Evolutionary conservation across 2,797 vertebrate genomes (phyloP).

Genomic region (Eptatretus atami): DNA sequence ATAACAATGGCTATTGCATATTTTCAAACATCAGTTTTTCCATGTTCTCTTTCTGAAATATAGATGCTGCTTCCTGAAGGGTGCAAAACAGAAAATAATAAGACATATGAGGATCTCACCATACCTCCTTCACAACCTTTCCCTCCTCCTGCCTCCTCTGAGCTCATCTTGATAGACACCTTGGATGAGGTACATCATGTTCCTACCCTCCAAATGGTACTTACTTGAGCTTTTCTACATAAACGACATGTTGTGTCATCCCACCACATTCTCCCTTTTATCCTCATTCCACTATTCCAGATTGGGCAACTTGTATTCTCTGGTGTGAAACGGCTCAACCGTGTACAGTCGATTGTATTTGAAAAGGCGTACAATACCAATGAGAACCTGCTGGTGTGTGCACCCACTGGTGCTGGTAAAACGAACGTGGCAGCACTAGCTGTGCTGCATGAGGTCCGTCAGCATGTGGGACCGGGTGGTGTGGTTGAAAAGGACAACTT

Average conservation of each 20-base stretch:
- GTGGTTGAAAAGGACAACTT: conserved; percentile 84
- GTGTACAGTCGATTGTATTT: conserved; percentile 84
- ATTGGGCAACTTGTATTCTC: conserved; percentile 76
- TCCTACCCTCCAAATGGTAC: neutral
- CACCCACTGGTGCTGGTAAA: conserved; percentile 84
- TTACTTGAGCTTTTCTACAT: neutral
- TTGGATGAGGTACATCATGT: conserved; percentile 49
- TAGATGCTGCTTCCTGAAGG: conserved; percentile 69
- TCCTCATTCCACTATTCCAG: conserved; percentile 16
- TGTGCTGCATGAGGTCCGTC: conserved; percentile 64
- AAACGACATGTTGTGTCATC: neutral
- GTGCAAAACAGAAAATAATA: conserved; percentile 51
- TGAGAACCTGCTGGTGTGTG: conserved; percentile 80
- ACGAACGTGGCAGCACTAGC: conserved; percentile 95
- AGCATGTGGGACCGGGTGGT: conserved; percentile 50
- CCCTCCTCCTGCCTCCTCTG: conserved; percentile 57
- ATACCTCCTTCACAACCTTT: conserved; percentile 60
- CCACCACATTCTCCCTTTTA: neutral
- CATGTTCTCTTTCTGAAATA: conserved; percentile 9
- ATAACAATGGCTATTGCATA: too few species aligned
- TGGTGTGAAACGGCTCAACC: conserved; percentile 56
- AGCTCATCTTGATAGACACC: conserved; percentile 47
- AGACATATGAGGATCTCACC: conserved; percentile 70
- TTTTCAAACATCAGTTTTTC: conserved; percentile 3
- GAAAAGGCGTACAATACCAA: conserved; percentile 95